phyloP scores from a whole-genome alignment of 2,888 invertebrate genomes.

The Rhamnusium bicolor region DNA sequence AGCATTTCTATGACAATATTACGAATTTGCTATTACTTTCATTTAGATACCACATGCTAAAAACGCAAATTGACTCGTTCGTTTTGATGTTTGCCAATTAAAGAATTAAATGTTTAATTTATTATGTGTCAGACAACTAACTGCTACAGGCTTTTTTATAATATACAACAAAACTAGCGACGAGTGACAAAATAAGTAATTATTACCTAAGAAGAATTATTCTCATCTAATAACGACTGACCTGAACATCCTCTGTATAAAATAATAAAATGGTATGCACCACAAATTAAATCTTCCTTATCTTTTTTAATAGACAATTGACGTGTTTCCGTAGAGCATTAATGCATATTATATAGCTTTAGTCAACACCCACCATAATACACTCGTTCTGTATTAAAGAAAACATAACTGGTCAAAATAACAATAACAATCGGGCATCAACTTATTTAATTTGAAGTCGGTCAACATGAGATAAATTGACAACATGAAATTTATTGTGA shows the following conservation, averaged over 20 bases:
- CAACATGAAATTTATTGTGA: too few relatives aligned
- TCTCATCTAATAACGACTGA: conserved; percentile 20
- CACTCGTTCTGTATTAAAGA: neutral
- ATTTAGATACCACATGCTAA: neutral
- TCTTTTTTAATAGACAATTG: neutral
- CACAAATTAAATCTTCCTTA: conserved; percentile 5
- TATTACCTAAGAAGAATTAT: conserved; percentile 1
- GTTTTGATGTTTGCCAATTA: neutral
- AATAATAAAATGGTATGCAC: conserved; percentile 7
- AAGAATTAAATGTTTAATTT: neutral
- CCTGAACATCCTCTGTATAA: conserved; percentile 14
- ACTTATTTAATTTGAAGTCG: neutral
- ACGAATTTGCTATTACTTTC: neutral
- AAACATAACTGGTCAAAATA: neutral
- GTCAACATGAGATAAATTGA: too few relatives aligned
- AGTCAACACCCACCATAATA: too few relatives aligned
- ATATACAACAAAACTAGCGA: too few relatives aligned
- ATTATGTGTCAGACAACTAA: too few relatives aligned
- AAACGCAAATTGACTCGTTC: neutral
- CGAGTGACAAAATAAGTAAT: neutral
- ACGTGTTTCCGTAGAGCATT: conserved; percentile 2
- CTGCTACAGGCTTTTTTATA: too few relatives aligned
- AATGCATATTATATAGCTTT: neutral
- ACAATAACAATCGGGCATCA: neutral
- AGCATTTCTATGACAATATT: neutral